These are phyloP conservation scores for Charaxes varanes DNA, from an alignment of 1,140 invertebrate genomes.

Conservation along the genomic window DNA sequence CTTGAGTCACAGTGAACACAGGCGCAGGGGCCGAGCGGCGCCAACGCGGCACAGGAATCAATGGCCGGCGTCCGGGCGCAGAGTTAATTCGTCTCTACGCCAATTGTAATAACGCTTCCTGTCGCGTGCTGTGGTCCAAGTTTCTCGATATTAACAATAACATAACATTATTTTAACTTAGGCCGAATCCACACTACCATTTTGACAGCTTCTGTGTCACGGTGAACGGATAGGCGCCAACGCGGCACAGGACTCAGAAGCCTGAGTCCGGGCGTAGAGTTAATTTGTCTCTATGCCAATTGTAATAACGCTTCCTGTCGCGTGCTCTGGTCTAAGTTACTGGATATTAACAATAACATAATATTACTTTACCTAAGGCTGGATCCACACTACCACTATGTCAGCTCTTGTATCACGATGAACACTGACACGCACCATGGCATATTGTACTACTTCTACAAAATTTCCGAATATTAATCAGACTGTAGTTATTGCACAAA, in stretches of 20 bases:
- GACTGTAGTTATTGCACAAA: no score
- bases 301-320: neutral
- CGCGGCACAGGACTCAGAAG: neutral
- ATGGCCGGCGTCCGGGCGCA: conserved; percentile 53
- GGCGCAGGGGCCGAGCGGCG: conserved; percentile 22
- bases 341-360: no score
- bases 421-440: no score
- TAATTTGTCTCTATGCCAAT: neutral
- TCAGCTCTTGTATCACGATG: no score
- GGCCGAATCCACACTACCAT: no score
- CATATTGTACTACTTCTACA: no score
- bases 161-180: no score
- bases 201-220: no score
- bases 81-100: conserved; percentile 56
- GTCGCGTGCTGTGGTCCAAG: conserved; percentile 29
- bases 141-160: no score
- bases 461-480: no score
- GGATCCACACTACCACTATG: no score
- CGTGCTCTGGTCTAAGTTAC: neutral
- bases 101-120: conserved; percentile 65
- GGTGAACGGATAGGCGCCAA: neutral
- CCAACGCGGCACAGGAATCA: conserved; percentile 35
- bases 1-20: conserved; percentile 13
- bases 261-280: neutral
- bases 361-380: no score